Evolutionary conservation across 2,888 invertebrate genomes (phyloP).

Genomic region (Malthinus flaveolus): DNA sequence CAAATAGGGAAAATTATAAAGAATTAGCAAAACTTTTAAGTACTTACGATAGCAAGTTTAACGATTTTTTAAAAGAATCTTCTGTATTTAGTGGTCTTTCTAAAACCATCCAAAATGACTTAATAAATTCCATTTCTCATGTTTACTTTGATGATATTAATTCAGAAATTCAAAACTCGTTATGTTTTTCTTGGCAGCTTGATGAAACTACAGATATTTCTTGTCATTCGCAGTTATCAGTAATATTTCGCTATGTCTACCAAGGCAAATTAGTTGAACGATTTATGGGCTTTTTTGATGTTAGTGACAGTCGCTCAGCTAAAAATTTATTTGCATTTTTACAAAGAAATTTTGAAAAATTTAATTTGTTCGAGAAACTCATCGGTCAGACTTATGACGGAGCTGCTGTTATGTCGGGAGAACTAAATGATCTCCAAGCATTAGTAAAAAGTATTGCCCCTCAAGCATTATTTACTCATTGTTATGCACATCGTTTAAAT

Average conservation of each 20-base stretch:
- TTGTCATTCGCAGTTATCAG: neutral
- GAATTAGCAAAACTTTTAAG: no score
- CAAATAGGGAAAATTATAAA: no score
- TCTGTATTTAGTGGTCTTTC: no score
- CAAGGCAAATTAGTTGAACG: conserved; percentile 21
- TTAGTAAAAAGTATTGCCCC: conserved; percentile 14
- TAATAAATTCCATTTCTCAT: no score
- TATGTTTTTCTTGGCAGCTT: neutral
- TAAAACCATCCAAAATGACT: no score
- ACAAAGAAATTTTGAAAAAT: conserved; percentile 17
- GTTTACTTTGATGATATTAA: no score
- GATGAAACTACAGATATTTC: neutral
- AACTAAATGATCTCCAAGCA: conserved; percentile 14
- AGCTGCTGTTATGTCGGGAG: conserved; percentile 30
- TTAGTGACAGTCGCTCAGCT: conserved; percentile 27
- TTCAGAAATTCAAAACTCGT: neutral
- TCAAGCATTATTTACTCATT: conserved; percentile 19
- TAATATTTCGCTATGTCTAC: neutral
- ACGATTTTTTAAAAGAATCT: no score
- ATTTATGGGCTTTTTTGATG: conserved; percentile 35
- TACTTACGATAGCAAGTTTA: no score
- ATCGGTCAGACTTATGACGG: conserved; percentile 37
- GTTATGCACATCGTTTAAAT: conserved; percentile 16
- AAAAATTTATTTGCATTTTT: conserved; percentile 21
- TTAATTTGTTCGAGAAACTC: conserved; percentile 24